Base-by-base conservation (phyloP, 2,797 vertebrate species). In the Salarias fasciatus region DNA sequence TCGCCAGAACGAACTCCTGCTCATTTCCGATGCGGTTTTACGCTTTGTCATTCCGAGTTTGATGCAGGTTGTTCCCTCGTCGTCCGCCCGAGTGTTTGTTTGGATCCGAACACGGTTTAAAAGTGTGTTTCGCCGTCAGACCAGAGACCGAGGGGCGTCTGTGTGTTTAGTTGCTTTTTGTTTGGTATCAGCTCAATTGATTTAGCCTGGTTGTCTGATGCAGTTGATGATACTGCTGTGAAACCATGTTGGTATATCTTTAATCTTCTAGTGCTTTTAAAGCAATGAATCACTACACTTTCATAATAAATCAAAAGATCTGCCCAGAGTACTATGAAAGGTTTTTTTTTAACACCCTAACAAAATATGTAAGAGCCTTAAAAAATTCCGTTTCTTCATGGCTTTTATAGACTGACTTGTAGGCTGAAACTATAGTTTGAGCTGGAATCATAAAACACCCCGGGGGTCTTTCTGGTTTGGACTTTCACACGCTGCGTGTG, bases 271-370 rank as follows among this genome's bases (percentile, higher is more conserved):
- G 14, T 48, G 49, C 63, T 70, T 80, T 74, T 58, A 53, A 64
- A 61, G 62, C 36, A 55, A 59, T 2, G 47, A 61, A 72, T 80
- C 64, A 73, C 50, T 57, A 30, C 31, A 49, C 48, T 58, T 79
- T 77, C 58, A 72, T 59, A 44, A 76, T 76, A 69, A 75, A 87
- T 85, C 60, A 78, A 77, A 81, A 74, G 56, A 63, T 65, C 48
- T 35, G 37, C 56, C 64, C 53, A 11, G 44, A 68, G 53, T 57
- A 60, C 64, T 66, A 62, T 75, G 65, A 61, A 72, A 64, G 68
- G 1, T 35, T 35, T 35, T 9, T 35, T 72, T 75, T 63, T n/a
- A 53, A 41, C 30, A 3, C 18, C 41, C 44, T 61, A 31, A 56
- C 56, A 79, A 70, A 79, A 75, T 72, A 78, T 75, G 60, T 56